A percentile compares a stretch with the other conserved stretches of the same genome.
Conservation (phyloP, 2,113 vertebrate genomes). For the Zingel zingel region DNA sequence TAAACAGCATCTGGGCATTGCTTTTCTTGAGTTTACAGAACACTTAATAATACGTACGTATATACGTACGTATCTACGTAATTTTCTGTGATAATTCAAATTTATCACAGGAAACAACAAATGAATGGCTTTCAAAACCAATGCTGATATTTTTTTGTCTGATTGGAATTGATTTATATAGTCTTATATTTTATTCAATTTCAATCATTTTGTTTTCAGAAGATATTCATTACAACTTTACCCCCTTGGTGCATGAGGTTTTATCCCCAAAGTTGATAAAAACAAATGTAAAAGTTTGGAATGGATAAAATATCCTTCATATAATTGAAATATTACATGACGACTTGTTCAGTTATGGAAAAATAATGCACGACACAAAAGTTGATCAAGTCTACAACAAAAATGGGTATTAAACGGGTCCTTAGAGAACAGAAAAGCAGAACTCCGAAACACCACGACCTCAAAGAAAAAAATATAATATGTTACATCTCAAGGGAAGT, state of each 20-base stretch:
- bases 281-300: background rate
- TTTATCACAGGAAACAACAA: background rate
- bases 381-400: background rate
- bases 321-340: background rate
- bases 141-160: background rate
- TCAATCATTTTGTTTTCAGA: background rate
- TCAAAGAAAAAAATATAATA: background rate
- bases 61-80: no score
- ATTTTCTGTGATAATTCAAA: no score
- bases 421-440: background rate
- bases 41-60: no score
- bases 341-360: background rate
- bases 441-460: background rate
- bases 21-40: slow-evolving; percentile 1
- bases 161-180: background rate
- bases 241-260: background rate
- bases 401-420: background rate
- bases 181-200: background rate
- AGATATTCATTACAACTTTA: background rate
- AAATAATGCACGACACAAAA: background rate
- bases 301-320: background rate
- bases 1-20: background rate
- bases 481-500: background rate
- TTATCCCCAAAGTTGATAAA: background rate
- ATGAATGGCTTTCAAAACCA: background rate